A percentile compares a stretch with the other conserved stretches of the same genome.
These are phyloP conservation scores for Agonopterix subpropinquella DNA, from an alignment of 2,888 invertebrate species.

Conservation along the genomic window DNA sequence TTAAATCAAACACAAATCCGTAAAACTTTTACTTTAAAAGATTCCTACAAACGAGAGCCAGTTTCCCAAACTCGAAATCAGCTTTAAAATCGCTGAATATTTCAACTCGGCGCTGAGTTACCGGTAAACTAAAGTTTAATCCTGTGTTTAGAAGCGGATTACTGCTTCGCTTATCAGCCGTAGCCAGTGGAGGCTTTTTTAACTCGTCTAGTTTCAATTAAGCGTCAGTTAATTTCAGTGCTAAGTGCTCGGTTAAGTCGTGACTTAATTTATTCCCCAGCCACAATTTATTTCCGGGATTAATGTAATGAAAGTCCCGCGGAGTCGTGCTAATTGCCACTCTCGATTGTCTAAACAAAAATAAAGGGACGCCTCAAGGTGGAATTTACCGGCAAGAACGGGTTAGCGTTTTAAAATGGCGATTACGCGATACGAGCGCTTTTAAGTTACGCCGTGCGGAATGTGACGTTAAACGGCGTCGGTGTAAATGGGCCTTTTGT, in stretches of 20 bases:
- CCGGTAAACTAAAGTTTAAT: constrained; percentile 40
- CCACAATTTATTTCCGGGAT: constrained; percentile 63
- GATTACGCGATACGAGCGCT: constrained; percentile 9
- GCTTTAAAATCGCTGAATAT: constrained; percentile 52
- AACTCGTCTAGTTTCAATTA: constrained; percentile 68
- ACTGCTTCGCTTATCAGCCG: constrained; percentile 48
- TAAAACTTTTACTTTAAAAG: constrained; percentile 30
- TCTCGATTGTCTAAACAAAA: constrained; percentile 61
- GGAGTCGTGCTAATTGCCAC: constrained; percentile 53
- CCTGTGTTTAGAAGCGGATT: constrained; percentile 59
- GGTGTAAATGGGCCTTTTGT: constrained; percentile 3
- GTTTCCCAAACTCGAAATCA: constrained; percentile 57
- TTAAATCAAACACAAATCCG: constrained; percentile 18
- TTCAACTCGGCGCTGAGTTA: constrained; percentile 25
- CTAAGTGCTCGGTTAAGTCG: constrained; percentile 63
- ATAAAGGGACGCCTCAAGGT: constrained; percentile 25
- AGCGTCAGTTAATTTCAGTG: constrained; percentile 58
- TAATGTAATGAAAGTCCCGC: constrained; percentile 58
- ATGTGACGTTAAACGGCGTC: constrained; percentile 2
- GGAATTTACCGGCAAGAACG: constrained; percentile 7
- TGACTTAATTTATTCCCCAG: constrained; percentile 63
- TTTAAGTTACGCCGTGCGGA: constrained; percentile 6
- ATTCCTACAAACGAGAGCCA: constrained; percentile 44
- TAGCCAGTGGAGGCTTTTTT: constrained; percentile 41
- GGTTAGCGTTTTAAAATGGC: constrained; percentile 11